These are phyloP conservation scores for Eucriotettix oculatus DNA, from an alignment of 2,888 invertebrate species.

Conservation along the genomic window DNA sequence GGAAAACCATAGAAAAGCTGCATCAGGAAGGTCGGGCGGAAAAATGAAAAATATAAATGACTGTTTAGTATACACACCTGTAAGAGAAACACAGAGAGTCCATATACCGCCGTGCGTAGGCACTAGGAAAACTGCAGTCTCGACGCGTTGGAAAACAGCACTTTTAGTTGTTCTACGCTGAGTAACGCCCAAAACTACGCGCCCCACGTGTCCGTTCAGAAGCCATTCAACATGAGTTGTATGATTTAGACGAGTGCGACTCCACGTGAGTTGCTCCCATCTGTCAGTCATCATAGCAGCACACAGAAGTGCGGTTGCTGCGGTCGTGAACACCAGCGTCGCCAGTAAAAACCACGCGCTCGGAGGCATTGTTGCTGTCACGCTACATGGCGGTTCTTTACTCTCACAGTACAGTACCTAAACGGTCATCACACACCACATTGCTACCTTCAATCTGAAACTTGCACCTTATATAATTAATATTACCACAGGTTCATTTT, in stretches of 20 bases:
- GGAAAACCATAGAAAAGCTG: no score
- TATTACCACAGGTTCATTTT: no score
- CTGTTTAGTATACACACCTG: slow-evolving; percentile 36
- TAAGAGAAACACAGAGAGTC: slow-evolving; percentile 70
- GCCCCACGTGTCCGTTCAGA: slow-evolving; percentile 56
- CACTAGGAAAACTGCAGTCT: slow-evolving; percentile 42
- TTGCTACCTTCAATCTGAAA: no score
- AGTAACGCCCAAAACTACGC: slow-evolving; percentile 29
- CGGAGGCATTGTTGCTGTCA: slow-evolving; percentile 30
- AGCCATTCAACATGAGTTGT: slow-evolving; percentile 42
- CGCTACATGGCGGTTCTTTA: slow-evolving; percentile 23
- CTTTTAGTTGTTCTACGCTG: slow-evolving; percentile 1
- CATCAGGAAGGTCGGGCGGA: no score
- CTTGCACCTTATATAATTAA: no score
- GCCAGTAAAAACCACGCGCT: slow-evolving; percentile 46
- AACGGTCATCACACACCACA: no score
- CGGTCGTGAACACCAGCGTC: slow-evolving; percentile 49
- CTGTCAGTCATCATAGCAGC: slow-evolving; percentile 79
- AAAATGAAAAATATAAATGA: no score
- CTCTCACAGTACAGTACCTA: no score
- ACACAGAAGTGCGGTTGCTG: slow-evolving; percentile 65
- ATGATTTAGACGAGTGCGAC: slow-evolving; percentile 38
- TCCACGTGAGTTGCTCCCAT: slow-evolving; percentile 80
- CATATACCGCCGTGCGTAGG: slow-evolving; percentile 85
- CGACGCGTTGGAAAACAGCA: slow-evolving; percentile 10